Evolutionary conservation across 2,888 invertebrate species (phyloP).

Genomic region (Hipparchia semele): DNA sequence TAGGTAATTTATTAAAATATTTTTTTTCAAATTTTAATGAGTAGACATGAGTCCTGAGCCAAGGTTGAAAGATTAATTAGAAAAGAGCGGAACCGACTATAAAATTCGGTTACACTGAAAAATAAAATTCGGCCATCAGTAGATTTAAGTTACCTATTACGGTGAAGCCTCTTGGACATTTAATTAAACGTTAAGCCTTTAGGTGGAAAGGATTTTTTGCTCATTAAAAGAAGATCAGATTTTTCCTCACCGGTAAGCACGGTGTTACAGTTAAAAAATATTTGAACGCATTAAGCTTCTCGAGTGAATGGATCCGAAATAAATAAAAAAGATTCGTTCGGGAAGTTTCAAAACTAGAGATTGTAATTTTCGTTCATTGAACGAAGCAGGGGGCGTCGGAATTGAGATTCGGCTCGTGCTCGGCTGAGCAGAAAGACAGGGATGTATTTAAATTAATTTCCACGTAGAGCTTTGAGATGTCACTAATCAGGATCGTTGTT

Average conservation of each 20-base stretch:
- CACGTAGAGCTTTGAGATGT: conserved; percentile 44
- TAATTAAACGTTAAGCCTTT: conserved; percentile 42
- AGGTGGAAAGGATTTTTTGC: conserved; percentile 40
- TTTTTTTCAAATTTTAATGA: not conserved
- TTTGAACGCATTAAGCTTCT: conserved; percentile 48
- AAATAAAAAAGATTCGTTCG: conserved; percentile 55
- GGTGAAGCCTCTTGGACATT: conserved; percentile 39
- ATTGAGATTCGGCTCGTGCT: conserved; percentile 73
- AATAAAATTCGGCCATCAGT: conserved; percentile 37
- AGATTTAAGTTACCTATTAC: conserved; percentile 41
- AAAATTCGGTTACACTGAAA: conserved; percentile 25
- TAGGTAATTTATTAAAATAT: too few relatives aligned
- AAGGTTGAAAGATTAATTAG: conserved; percentile 16
- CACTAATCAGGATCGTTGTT: conserved; percentile 46
- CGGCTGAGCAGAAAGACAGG: conserved; percentile 70
- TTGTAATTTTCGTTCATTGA: conserved; percentile 71
- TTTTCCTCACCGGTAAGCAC: conserved; percentile 45
- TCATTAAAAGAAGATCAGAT: conserved; percentile 47
- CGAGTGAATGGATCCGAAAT: conserved; percentile 51
- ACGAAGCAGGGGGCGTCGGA: conserved; percentile 66
- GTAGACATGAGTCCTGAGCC: not conserved
- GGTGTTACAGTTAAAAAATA: conserved; percentile 45
- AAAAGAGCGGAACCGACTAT: conserved; percentile 13
- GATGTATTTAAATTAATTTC: conserved; percentile 78
- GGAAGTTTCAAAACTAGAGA: conserved; percentile 54